These are phyloP conservation scores for Sminthurinus aureus DNA, from an alignment of 2,888 invertebrate genomes.

Conservation along the genomic window DNA sequence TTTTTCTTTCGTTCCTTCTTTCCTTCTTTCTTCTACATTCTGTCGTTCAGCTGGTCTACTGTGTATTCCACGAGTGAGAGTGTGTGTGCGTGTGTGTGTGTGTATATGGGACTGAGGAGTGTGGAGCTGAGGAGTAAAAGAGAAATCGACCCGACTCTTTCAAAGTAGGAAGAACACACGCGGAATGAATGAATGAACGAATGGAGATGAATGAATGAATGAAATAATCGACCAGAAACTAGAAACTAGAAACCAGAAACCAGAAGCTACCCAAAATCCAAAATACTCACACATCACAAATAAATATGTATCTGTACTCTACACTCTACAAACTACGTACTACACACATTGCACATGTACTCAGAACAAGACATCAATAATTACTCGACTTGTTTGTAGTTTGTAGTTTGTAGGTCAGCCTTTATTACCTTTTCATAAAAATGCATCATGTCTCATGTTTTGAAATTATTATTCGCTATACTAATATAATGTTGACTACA, in stretches of 20 bases:
- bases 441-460: too few species aligned
- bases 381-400: background rate
- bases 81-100: too few species aligned
- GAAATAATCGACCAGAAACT: background rate
- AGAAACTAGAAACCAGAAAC: background rate
- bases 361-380: background rate
- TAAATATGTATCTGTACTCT: background rate
- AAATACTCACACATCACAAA: background rate
- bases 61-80: too few species aligned
- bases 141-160: constrained; percentile 30
- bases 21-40: background rate
- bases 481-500: too few species aligned
- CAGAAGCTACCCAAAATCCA: background rate
- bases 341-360: too few species aligned
- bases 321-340: too few species aligned
- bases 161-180: background rate
- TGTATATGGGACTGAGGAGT: too few species aligned
- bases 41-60: background rate
- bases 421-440: too few species aligned
- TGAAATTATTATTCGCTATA: too few species aligned
- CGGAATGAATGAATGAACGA: constrained; percentile 44
- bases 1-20: background rate
- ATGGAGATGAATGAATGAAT: background rate
- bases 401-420: background rate
- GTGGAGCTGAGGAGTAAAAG: background rate